Base-by-base conservation (phyloP, 2,888 invertebrate species). In the Gari tellinella region DNA sequence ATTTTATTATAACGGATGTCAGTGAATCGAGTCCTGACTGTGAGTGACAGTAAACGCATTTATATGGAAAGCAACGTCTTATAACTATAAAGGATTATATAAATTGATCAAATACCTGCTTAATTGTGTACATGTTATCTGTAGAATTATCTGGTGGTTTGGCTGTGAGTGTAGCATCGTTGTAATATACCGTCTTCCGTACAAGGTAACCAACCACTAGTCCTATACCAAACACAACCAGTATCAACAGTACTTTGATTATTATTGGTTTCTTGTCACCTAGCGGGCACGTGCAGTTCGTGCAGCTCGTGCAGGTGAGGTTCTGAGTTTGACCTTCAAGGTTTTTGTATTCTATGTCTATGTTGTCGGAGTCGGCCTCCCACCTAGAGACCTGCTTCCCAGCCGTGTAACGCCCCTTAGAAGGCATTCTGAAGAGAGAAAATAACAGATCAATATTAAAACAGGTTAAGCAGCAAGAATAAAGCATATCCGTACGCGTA, bases 291-390 rank as follows among this genome's bases (percentile, higher is more conserved):
- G 57, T 62, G n/a, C n/a, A n/a, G n/a, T n/a, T n/a, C 14, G 45
- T 55, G 62, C 78, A 80, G 38, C n/a, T 52, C 7, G 62, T 40
- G 17, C 72, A 62, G 14, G 45, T 46, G 15, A 23, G 46, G 37
- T 58, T 56, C 51, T 78, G 79, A 14, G 53, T 51, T 46, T 78
- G 78, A 31, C 80, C 81, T 69, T 89, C 89, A n/a, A 89, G 66
- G 68, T 88, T 87, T 65, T 86, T 86, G 64, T 89, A 89, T 64
- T 89, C 88, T 65, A 89, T 88, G 82, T 89, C 89, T 40, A 89
- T 88, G 75, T 87, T 88, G 65, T 89, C 89, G 0, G 88, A 86
- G 72, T 89, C 89, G 1, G 88, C 86, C 53, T 89, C 88, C 86
- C 88, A 89, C 37, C 89, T 53, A 0, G 89, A 87, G 26, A 89